phyloP scores from a whole-genome alignment of 2,113 vertebrate genomes.

The Chrysochloris asiatica region DNA sequence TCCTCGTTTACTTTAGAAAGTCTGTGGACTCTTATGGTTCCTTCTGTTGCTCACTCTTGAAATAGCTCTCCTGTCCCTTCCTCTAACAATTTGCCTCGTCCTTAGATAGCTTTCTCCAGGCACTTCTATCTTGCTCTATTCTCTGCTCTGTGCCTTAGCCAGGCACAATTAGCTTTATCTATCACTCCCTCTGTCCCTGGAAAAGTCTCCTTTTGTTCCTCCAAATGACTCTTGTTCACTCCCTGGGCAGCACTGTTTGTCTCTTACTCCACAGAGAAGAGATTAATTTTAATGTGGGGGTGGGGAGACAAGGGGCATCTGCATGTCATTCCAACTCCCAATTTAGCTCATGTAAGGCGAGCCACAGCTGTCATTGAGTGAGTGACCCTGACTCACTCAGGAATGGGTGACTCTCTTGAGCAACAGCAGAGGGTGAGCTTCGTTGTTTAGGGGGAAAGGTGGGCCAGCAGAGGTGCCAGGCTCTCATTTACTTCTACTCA shows the following conservation, averaged over 20 bases:
- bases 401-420: conserved; percentile 33
- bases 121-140: not conserved
- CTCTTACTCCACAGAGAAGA: conserved; percentile 47
- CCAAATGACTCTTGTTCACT: not conserved
- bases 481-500: not conserved
- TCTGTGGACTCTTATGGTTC: not conserved
- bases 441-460: not conserved
- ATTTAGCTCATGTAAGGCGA: conserved; percentile 84
- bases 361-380: conserved; percentile 83
- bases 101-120: not conserved
- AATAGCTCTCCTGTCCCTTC: conserved; percentile 8
- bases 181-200: conserved; percentile 15
- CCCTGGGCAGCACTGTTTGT: conserved; percentile 33
- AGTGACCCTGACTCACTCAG: conserved; percentile 84
- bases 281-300: conserved; percentile 79
- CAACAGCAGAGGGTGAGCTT: not conserved
- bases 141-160: not conserved
- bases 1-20: not conserved
- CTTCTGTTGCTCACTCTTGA: conserved; percentile 29
- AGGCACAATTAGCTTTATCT: not conserved
- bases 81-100: not conserved
- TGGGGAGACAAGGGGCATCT: conserved; percentile 67
- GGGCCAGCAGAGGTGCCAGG: not conserved
- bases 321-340: conserved; percentile 81
- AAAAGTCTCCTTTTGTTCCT: conserved; percentile 31